Conservation (phyloP, 2,888 invertebrate genomes). For the Lithophane ornitopus region DNA sequence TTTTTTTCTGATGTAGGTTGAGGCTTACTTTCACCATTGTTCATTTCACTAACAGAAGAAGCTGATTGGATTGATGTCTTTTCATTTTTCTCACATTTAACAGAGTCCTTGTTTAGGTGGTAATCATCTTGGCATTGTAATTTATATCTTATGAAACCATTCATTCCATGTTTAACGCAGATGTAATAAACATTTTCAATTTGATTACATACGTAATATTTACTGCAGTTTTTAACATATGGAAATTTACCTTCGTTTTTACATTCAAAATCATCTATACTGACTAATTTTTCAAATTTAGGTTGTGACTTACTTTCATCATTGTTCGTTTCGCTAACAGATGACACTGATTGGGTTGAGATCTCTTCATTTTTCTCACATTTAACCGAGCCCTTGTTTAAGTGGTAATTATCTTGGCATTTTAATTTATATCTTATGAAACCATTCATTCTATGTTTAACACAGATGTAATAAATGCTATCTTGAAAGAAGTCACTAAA, state of each 20-base stretch:
- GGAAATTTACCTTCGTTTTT: constrained; percentile 68
- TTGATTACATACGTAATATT: constrained; percentile 85
- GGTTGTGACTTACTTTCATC: constrained; percentile 63
- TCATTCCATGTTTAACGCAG: constrained; percentile 78
- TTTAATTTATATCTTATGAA: constrained; percentile 82
- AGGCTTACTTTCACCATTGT: constrained; percentile 65
- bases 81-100: constrained; percentile 74
- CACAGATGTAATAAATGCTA: constrained; percentile 86
- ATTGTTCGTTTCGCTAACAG: constrained; percentile 63
- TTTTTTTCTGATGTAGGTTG: constrained; percentile 50
- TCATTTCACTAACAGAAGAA: constrained; percentile 59
- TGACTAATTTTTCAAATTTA: constrained; percentile 43
- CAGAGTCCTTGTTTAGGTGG: constrained; percentile 76
- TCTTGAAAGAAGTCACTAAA: constrained; percentile 81
- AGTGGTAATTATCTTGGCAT: constrained; percentile 80
- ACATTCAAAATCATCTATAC: constrained; percentile 64
- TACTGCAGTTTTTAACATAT: constrained; percentile 81
- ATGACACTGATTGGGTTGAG: constrained; percentile 47
- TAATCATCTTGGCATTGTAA: constrained; percentile 82
- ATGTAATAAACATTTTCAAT: constrained; percentile 69
- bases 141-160: constrained; percentile 79
- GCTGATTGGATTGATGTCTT: constrained; percentile 44
- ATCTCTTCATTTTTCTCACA: constrained; percentile 71
- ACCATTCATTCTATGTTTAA: constrained; percentile 70
- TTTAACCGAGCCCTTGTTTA: constrained; percentile 77